These are phyloP conservation scores for Papilio aristodemus DNA, from an alignment of 1,140 invertebrate species.

Conservation along the genomic window DNA sequence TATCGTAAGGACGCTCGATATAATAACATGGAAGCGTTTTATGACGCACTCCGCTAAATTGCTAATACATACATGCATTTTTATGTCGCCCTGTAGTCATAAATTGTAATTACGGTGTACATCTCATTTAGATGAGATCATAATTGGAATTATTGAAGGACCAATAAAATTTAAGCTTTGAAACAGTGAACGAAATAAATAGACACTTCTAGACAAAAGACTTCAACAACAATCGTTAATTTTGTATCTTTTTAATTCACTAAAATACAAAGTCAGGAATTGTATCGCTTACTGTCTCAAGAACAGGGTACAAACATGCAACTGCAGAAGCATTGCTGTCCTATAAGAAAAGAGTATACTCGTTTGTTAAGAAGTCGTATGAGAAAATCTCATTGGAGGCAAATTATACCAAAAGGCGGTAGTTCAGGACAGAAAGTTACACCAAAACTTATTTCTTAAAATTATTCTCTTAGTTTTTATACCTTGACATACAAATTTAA, in stretches of 20 bases:
- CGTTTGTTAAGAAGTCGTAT: too few relatives aligned
- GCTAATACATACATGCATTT: slow-evolving; percentile 40
- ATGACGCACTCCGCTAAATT: slow-evolving; percentile 57
- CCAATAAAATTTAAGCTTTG: not conserved
- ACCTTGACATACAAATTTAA: too few relatives aligned
- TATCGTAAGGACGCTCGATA: slow-evolving; percentile 25
- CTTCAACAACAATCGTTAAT: not conserved
- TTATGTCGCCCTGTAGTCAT: slow-evolving; percentile 35
- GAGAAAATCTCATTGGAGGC: too few relatives aligned
- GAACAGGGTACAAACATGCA: too few relatives aligned
- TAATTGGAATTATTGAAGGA: not conserved
- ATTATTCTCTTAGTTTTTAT: too few relatives aligned
- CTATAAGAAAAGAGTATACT: too few relatives aligned
- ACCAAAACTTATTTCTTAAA: too few relatives aligned
- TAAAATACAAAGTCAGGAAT: too few relatives aligned
- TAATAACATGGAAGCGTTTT: slow-evolving; percentile 47
- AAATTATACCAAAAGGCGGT: too few relatives aligned
- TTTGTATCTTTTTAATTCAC: not conserved
- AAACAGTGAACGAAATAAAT: not conserved
- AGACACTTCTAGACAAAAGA: not conserved
- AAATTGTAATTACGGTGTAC: slow-evolving; percentile 33
- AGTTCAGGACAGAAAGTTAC: too few relatives aligned
- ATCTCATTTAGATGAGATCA: slow-evolving; percentile 6
- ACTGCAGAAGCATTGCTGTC: too few relatives aligned
- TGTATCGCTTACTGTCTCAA: too few relatives aligned